Base-by-base conservation (phyloP, 2,797 vertebrate genomes). In the Ataeniobius toweri region DNA sequence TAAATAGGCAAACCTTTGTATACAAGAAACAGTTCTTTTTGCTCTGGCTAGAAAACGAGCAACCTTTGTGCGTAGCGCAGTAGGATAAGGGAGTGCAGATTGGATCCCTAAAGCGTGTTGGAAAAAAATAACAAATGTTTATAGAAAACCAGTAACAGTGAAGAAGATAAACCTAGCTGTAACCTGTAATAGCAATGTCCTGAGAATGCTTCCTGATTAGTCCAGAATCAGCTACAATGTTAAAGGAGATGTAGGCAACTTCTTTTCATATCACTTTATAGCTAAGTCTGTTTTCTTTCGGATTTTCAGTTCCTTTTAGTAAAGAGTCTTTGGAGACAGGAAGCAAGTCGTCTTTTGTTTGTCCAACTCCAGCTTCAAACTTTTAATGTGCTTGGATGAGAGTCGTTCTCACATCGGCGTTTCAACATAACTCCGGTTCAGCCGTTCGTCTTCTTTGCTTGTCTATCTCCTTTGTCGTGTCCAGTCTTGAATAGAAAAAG, bases 1-100 rank as follows among this genome's bases (percentile, higher is more conserved):
- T 98, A 98, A 99, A 99, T 98, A 99, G 93, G 94, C 88, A 94
- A 91, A 92, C 83, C 71, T 95, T 88, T 93, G 81, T 94, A 95
- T 93, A 91, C 75, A 84, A 87, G 86, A 92, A 94, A 92, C 91
- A 48, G 67, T 86, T 87, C 83, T 63, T 68, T 41, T 48, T 68
- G 73, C 56, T 86, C 61, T 18, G 41, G 85, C 85, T 86, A 83
- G 80, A 83, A 86, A 81, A 84, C 2, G 78, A 92, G 89, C 85
- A 85, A 88, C 74, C 61, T 85, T 88, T 28, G 67, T 80, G 82
- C 83, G 88, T 88, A 83, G 90, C 91, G 91, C 91, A 84, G 84
- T 75, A 85, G 83, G 92, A 89, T 80, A 88, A 89, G 41, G 88
- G 93, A 94, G 94, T 94, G 95, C 91, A 93, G 85, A 80, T 90